Evolutionary conservation across 2,888 invertebrate species (phyloP), one percentile per base, ranked within the genome.

Genomic region (Xanthostigma xanthostigma): DNA sequence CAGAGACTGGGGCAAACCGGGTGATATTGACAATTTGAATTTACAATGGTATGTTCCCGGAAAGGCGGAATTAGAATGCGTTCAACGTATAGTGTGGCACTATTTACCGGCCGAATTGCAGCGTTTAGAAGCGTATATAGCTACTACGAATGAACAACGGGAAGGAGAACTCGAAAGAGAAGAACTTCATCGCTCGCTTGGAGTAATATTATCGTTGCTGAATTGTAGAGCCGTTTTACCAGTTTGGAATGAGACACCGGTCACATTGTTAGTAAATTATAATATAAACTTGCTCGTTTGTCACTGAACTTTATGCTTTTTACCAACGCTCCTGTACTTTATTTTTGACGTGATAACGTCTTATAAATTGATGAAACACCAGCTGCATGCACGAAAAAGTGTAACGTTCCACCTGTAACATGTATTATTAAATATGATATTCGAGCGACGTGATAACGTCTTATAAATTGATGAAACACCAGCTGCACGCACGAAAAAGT

Each of bases 11-110:
- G 93, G 89, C 0, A 73, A 74, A 50, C 73, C 83, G 0, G 76
- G 79, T 13, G 69, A 81, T 55, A 64, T 85, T 14, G 70, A 79
- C 48, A 73, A 79, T 33, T 68, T 84, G 13, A 70, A 78, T 8
- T 68, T 90, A 14, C 69, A 78, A 39, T 93, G 90, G 90, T 86
- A 88, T 59, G 69, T 81, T 43, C 91, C 93, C 0, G 75, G 71
- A 17, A 69, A 73, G 17, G 75, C 74, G 38, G 91, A 91, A 62
- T 73, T 84, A 1, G 64, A 67, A 1, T 76, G 78, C 52, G 78
- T 83, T 2, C 78, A 82, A 57, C 68, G 71, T 58, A 60, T 93
- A 9, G 65, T 83, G 11, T 70, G 74, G 50, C 73, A 74, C 55
- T 85, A 82, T 62, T 63, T 90, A 51, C 67, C 75, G 38, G 76